phyloP scores from a whole-genome alignment of 2,797 vertebrate species.

The Bradypodion ventrale region DNA sequence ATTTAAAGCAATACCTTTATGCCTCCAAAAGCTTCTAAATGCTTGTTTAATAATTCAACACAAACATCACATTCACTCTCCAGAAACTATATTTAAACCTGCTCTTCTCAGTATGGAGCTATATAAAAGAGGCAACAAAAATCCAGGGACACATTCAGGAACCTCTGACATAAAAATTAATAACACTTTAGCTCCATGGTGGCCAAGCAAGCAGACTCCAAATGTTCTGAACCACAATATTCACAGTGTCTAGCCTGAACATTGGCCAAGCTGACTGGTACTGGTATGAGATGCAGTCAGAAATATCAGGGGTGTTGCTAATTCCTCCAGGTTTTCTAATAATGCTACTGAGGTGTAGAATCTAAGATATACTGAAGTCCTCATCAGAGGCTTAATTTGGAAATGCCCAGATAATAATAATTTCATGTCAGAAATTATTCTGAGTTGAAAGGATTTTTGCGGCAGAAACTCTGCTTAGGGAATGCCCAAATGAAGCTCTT shows the following conservation, averaged over 20 bases:
- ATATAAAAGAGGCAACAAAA: not conserved
- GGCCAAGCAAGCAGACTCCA: not conserved
- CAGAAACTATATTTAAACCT: constrained; percentile 8
- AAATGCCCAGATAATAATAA: too few species aligned
- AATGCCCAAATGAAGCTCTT: too few species aligned
- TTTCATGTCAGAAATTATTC: too few species aligned
- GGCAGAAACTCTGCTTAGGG: too few species aligned
- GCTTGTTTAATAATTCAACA: constrained; percentile 12
- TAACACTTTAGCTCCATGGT: too few species aligned
- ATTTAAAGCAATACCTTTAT: not conserved
- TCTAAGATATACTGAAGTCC: too few species aligned
- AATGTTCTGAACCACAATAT: not conserved
- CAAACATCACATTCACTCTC: not conserved
- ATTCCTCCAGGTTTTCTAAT: not conserved
- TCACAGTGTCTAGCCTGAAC: not conserved
- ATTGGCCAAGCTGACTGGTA: not conserved
- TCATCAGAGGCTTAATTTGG: too few species aligned
- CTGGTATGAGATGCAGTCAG: not conserved
- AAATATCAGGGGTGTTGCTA: not conserved
- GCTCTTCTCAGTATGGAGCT: not conserved
- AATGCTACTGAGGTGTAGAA: not conserved
- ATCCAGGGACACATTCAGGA: not conserved
- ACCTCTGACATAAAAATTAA: not conserved
- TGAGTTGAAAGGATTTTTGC: too few species aligned
- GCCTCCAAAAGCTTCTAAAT: constrained; percentile 1